These are phyloP conservation scores for Gymnoscelis rufifasciata DNA, from an alignment of 2,888 invertebrate genomes.

Conservation along the genomic window DNA sequence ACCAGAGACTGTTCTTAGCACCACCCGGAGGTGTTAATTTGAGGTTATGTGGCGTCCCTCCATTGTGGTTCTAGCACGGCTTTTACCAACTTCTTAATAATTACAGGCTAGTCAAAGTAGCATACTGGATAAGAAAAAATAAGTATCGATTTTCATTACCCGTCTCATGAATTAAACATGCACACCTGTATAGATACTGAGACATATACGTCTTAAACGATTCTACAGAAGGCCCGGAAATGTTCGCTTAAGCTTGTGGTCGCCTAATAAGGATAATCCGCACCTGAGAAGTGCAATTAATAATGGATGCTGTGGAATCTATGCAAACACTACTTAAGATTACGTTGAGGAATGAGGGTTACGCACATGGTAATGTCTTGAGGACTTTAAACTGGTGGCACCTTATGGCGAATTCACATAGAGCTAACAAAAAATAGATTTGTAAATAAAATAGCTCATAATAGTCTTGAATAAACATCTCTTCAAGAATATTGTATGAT, in stretches of 20 bases:
- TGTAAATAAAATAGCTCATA: no score
- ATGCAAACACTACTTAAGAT: slow-evolving; percentile 50
- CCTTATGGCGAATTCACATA: slow-evolving; percentile 1
- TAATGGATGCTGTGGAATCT: slow-evolving; percentile 61
- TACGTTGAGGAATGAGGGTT: slow-evolving; percentile 40
- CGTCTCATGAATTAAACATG: neutral
- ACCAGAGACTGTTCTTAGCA: no score
- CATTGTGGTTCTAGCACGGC: no score
- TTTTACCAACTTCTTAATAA: no score
- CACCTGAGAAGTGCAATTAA: slow-evolving; percentile 76
- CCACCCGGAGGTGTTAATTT: no score
- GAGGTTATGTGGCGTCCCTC: no score
- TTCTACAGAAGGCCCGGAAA: slow-evolving; percentile 33
- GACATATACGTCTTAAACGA: slow-evolving; percentile 25
- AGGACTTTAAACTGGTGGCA: slow-evolving; percentile 1
- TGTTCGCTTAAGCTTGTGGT: slow-evolving; percentile 57
- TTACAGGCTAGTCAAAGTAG: no score
- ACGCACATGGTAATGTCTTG: slow-evolving; percentile 28
- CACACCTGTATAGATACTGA: neutral
- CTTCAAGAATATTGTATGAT: no score
- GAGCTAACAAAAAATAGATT: neutral
- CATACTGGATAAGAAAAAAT: neutral
- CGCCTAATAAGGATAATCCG: slow-evolving; percentile 70
- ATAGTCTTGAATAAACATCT: no score
- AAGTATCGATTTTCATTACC: neutral